Conservation (phyloP, 2,888 invertebrate genomes). For the Orchesellides sinensis region DNA sequence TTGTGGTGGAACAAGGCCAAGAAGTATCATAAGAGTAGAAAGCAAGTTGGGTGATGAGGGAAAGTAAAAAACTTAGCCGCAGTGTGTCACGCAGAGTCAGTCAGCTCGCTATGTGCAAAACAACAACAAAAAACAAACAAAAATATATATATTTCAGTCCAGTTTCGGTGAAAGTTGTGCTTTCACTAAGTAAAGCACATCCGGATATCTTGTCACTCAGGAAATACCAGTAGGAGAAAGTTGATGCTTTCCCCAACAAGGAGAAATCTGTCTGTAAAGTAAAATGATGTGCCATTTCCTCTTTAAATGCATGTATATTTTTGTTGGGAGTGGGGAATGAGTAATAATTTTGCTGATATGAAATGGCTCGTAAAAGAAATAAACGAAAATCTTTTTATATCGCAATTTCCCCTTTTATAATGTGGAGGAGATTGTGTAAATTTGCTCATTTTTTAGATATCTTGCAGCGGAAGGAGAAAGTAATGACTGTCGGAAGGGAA, state of each 20-base stretch:
- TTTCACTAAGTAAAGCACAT: too few relatives aligned
- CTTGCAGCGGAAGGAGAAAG: background rate
- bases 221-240: too few relatives aligned
- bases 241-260: too few relatives aligned
- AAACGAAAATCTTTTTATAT: background rate
- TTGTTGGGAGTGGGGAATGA: background rate
- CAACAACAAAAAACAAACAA: background rate
- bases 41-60: constrained; percentile 1
- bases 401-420: background rate
- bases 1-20: too few relatives aligned
- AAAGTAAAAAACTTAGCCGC: constrained; percentile 68
- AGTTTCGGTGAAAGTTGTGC: too few relatives aligned
- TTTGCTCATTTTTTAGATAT: background rate
- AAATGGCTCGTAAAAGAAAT: background rate
- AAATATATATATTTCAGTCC: too few relatives aligned
- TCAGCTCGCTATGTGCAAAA: background rate
- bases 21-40: too few relatives aligned
- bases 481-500: background rate
- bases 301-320: too few relatives aligned
- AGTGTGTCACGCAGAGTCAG: constrained; percentile 73
- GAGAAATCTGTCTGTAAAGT: too few relatives aligned
- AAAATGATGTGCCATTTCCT: too few relatives aligned
- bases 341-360: background rate
- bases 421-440: background rate
- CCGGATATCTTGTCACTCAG: too few relatives aligned